Evolutionary conservation across 2,888 invertebrate genomes (phyloP), one percentile per base, ranked within the genome.

Genomic region (Mystacides longicornis): DNA sequence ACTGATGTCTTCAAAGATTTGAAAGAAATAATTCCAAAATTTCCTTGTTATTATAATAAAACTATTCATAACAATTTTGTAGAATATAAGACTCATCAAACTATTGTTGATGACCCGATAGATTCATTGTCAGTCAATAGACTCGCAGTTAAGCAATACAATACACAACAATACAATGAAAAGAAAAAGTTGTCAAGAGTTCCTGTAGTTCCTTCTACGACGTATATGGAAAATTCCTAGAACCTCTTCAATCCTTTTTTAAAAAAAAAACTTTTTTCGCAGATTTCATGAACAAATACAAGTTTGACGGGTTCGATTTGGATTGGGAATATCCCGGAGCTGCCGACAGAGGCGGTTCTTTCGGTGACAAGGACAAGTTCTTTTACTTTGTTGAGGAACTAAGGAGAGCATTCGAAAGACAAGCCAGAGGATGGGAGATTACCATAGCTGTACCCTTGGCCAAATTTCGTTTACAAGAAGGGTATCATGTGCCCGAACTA

Each of bases 301-400:
- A 81, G 21, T 93, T 93, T 63, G 91, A 92, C 65, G 92, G 92
- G 0, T 83, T 93, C 65, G 92, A 93, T 67, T 75, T 92, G 64
- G 92, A 93, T 67, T 93, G 93, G 92, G 93, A 93, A 70, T 93
- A 93, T 67, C 92, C 93, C 1, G 92, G 88, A 1, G 93, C 93
- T 0, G 82, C 89, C 0, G 93, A 93, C 69, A 81, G 93, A 23
- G 90, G 90, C 5, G 93, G 93, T 33, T 85, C 81, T 54, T 91
- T 82, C 70, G 82, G 86, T 11, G 93, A 93, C 70, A 92, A 91
- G 69, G 86, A 92, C 64, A 80, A 81, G 58, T 93, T 92, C 73
- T 78, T 88, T 37, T 90, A 81, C 67, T 85, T 90, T 61, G 90
- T 91, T 0, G 85, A 92, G 67, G 93, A 93, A 69, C 66, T 93